Conservation (phyloP, 23 tunicate species). For the Ciona savignyi region DNA sequence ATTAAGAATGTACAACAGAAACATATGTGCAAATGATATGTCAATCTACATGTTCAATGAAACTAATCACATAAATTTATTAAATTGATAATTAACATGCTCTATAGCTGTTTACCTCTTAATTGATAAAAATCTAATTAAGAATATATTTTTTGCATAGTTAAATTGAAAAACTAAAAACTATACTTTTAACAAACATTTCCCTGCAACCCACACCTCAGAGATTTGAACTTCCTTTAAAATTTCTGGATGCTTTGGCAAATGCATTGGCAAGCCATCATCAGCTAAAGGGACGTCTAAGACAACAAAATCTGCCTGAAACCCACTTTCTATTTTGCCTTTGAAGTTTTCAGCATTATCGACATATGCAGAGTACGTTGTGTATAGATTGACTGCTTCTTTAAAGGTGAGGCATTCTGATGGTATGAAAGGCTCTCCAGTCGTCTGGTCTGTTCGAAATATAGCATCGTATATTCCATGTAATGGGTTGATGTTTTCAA, state of each 20-base stretch:
- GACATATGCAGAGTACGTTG: slow-evolving; percentile 68
- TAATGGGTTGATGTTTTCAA: slow-evolving; percentile 59
- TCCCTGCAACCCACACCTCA: slow-evolving; percentile 72
- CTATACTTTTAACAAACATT: background rate
- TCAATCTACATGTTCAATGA: too few relatives aligned
- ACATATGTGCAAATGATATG: background rate
- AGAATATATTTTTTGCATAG: too few relatives aligned
- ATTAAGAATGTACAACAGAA: background rate
- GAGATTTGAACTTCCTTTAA: slow-evolving; percentile 33
- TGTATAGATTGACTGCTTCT: slow-evolving; percentile 80
- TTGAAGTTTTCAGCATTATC: slow-evolving; percentile 45
- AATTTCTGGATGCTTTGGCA: slow-evolving; percentile 48
- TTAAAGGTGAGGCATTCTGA: slow-evolving; percentile 64
- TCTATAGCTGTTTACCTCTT: too few relatives aligned
- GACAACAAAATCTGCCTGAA: slow-evolving; percentile 75
- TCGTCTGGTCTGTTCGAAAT: slow-evolving; percentile 16
- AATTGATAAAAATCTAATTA: too few relatives aligned
- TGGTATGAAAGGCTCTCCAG: slow-evolving; percentile 18
- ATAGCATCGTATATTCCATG: slow-evolving; percentile 87
- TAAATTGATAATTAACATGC: too few relatives aligned
- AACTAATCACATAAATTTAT: too few relatives aligned
- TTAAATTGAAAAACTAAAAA: background rate
- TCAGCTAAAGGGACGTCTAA: slow-evolving; percentile 29
- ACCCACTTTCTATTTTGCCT: slow-evolving; percentile 61
- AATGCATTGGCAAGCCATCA: slow-evolving; percentile 37